Percentiles rank a stretch among this genome's conserved stretches.
phyloP scores from a whole-genome alignment of 2,888 invertebrate genomes.

The Noctua comes region DNA sequence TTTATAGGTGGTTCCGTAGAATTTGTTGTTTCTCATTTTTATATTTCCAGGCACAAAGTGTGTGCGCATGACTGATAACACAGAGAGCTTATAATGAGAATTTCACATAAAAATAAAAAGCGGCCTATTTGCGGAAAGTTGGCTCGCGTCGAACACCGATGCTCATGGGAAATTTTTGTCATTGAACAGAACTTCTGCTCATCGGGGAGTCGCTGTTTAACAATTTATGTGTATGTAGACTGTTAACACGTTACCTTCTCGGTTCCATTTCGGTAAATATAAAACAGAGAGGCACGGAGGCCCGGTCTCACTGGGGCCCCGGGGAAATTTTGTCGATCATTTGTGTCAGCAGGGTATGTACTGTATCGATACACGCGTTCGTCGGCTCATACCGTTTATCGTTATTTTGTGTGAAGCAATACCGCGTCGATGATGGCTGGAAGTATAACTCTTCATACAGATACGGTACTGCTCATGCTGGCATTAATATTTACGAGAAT shows the following conservation, averaged over 20 bases:
- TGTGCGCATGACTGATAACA: slow-evolving; percentile 23
- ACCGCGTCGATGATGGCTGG: slow-evolving; percentile 37
- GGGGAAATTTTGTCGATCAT: slow-evolving; percentile 79
- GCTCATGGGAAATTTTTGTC: slow-evolving; percentile 78
- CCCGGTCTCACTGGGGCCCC: slow-evolving; percentile 63
- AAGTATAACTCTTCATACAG: background rate
- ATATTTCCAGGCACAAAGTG: background rate
- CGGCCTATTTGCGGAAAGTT: slow-evolving; percentile 37
- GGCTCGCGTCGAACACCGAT: slow-evolving; percentile 55
- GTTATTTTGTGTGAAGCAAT: slow-evolving; percentile 56
- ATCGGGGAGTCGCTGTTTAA: slow-evolving; percentile 70
- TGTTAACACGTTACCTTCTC: slow-evolving; percentile 71
- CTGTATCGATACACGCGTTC: slow-evolving; percentile 71
- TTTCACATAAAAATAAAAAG: slow-evolving; percentile 49
- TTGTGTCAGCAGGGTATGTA: slow-evolving; percentile 74
- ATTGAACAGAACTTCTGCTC: slow-evolving; percentile 66
- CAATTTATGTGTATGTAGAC: slow-evolving; percentile 71
- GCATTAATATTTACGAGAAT: background rate
- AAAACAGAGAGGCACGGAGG: slow-evolving; percentile 69
- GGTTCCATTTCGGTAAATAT: slow-evolving; percentile 69
- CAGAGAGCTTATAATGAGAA: slow-evolving; percentile 41
- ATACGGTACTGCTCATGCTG: background rate
- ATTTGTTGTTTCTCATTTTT: slow-evolving; percentile 10
- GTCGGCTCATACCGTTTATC: slow-evolving; percentile 60
- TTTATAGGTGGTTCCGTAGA: background rate